Evolutionary conservation across 2,113 vertebrate species (phyloP).

Genomic region (Gasterosteus nipponicus): DNA sequence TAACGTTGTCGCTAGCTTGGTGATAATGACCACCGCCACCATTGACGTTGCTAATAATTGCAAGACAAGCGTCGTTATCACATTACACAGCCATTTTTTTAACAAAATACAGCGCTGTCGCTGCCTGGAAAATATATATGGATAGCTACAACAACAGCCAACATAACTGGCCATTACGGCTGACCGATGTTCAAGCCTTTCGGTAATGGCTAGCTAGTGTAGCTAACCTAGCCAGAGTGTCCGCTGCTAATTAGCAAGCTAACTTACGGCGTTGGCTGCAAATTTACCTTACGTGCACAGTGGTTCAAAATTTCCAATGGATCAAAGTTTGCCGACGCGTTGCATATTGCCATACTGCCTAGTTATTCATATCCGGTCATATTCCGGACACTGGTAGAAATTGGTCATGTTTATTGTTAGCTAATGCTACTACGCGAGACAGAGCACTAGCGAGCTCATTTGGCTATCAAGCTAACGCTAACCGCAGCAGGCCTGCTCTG

Average conservation of each 20-base stretch:
- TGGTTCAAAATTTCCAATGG: neutral
- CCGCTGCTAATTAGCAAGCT: slow-evolving; percentile 32
- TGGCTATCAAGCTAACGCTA: slow-evolving; percentile 58
- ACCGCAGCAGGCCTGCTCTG: slow-evolving; percentile 56
- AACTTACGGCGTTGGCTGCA: neutral
- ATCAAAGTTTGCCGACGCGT: rapidly evolving
- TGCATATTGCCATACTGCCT: neutral
- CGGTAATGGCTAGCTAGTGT: slow-evolving; percentile 29
- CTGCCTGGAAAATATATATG: neutral
- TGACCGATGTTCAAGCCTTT: slow-evolving; percentile 24
- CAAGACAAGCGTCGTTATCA: rapidly evolving
- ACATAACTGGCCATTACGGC: neutral
- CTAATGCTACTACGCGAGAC: neutral
- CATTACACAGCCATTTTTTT: rapidly evolving
- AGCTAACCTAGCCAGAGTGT: slow-evolving; percentile 23
- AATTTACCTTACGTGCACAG: neutral
- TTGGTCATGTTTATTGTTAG: neutral
- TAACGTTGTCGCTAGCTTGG: slow-evolving; percentile 29
- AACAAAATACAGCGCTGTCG: rapidly evolving
- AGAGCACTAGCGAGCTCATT: slow-evolving; percentile 30
- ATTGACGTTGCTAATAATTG: neutral
- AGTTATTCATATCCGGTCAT: rapidly evolving
- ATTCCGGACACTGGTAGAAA: neutral
- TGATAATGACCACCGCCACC: slow-evolving; percentile 29
- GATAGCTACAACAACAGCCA: neutral